A percentile compares a stretch with the other conserved stretches of the same genome.
These are phyloP conservation scores for Anseranas semipalmata DNA, from an alignment of 2,113 vertebrate species.

Conservation along the genomic window DNA sequence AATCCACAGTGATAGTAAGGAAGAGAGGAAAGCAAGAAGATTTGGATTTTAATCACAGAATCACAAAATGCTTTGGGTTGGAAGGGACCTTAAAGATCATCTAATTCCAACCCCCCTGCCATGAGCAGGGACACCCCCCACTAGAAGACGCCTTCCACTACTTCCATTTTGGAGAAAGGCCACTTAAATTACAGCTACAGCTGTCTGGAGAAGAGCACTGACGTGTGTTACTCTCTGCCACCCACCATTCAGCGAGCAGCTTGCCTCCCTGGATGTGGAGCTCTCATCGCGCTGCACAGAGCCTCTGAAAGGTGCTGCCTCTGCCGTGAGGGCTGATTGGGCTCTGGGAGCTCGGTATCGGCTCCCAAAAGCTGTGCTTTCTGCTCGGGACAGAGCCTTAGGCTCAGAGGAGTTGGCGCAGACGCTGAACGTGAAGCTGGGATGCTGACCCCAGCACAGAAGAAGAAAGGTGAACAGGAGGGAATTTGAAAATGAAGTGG, in stretches of 20 bases:
- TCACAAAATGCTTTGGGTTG: too few species aligned
- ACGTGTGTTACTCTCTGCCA: neutral
- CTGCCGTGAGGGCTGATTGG: neutral
- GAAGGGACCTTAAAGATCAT: too few species aligned
- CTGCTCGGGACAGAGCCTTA: neutral
- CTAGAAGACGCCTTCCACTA: too few species aligned
- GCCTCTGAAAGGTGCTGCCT: neutral
- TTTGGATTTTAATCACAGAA: too few species aligned
- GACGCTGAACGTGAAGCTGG: neutral
- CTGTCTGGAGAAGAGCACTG: neutral
- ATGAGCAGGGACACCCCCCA: too few species aligned
- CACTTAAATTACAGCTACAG: neutral
- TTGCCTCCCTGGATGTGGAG: neutral
- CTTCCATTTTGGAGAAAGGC: neutral
- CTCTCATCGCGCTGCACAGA: neutral
- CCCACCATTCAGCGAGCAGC: neutral
- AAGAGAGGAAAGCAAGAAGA: neutral
- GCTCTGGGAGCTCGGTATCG: neutral
- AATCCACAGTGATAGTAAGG: neutral
- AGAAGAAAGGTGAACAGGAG: neutral
- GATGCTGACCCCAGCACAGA: neutral
- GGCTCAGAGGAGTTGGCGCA: neutral
- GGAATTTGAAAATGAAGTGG: neutral
- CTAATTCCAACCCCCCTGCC: too few species aligned
- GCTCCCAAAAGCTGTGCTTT: neutral